A percentile compares a stretch with the other conserved stretches of the same genome.
These are phyloP conservation scores for Drosophila truncata DNA, from an alignment of 1,140 invertebrate species.

Conservation along the genomic window DNA sequence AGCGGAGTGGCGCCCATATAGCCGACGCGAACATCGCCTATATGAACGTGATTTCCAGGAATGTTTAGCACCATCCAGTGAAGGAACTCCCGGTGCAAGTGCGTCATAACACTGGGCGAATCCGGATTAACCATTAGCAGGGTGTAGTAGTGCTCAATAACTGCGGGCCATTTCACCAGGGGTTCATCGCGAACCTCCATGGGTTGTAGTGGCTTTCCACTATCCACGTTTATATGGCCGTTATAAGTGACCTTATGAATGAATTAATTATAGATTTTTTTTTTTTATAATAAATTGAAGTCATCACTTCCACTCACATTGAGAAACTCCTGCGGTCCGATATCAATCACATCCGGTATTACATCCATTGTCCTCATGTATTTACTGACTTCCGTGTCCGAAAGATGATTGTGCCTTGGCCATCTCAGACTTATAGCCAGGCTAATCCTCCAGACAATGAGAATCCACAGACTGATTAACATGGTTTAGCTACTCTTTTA, in stretches of 20 bases:
- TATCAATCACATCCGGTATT: constrained; percentile 76
- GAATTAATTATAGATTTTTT: background rate
- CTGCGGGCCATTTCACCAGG: constrained; percentile 88
- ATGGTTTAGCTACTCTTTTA: constrained; percentile 18
- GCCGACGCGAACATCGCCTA: constrained; percentile 92
- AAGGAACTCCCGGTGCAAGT: constrained; percentile 93
- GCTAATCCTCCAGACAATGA: background rate
- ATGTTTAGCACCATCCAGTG: constrained; percentile 98
- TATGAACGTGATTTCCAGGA: constrained; percentile 89
- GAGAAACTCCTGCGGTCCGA: constrained; percentile 75
- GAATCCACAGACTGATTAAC: constrained; percentile 13
- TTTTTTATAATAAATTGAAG: too few relatives aligned
- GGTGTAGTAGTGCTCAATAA: constrained; percentile 89
- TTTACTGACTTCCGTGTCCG: constrained; percentile 68
- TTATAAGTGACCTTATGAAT: constrained; percentile 85
- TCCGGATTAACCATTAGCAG: constrained; percentile 88
- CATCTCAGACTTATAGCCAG: background rate
- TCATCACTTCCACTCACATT: constrained; percentile 51
- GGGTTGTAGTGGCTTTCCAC: constrained; percentile 89
- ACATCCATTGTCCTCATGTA: constrained; percentile 68
- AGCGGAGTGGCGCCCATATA: constrained; percentile 95
- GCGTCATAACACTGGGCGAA: constrained; percentile 90
- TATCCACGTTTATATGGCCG: constrained; percentile 86
- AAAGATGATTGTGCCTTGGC: background rate
- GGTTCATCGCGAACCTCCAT: constrained; percentile 90